Percentiles rank a stretch among this genome's conserved stretches.
Evolutionary conservation across 1,140 invertebrate genomes (phyloP).

Genomic region (Plodia interpunctella): DNA sequence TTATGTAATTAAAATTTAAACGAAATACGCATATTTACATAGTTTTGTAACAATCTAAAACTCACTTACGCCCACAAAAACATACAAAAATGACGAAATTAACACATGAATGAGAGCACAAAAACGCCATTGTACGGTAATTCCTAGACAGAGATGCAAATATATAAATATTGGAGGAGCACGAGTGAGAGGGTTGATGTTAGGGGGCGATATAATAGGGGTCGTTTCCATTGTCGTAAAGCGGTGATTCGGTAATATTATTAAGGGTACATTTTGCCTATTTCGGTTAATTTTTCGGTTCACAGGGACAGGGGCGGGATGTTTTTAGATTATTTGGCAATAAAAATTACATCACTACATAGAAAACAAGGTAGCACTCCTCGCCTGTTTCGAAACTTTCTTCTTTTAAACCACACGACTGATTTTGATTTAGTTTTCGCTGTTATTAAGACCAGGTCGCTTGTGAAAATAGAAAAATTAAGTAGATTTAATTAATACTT

Average conservation of each 20-base stretch:
- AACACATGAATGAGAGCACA: not conserved
- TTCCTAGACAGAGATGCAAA: constrained; percentile 14
- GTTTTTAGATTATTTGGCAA: not conserved
- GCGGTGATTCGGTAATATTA: constrained; percentile 31
- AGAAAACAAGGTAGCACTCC: too few relatives aligned
- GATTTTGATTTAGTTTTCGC: too few relatives aligned
- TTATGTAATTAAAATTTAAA: too few relatives aligned
- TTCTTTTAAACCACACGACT: too few relatives aligned
- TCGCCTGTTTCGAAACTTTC: too few relatives aligned
- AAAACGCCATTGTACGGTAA: constrained; percentile 6
- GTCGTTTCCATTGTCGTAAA: constrained; percentile 28
- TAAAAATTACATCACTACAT: too few relatives aligned
- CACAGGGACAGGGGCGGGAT: not conserved
- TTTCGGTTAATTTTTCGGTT: constrained; percentile 13
- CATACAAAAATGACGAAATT: constrained; percentile 1
- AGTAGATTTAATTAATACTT: too few relatives aligned
- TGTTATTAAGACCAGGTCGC: too few relatives aligned
- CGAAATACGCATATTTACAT: too few relatives aligned
- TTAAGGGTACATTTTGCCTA: constrained; percentile 9
- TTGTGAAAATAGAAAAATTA: too few relatives aligned
- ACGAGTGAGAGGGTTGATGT: constrained; percentile 9
- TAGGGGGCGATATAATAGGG: constrained; percentile 25
- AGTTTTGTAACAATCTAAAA: too few relatives aligned
- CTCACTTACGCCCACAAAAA: not conserved
- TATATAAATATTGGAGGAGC: constrained; percentile 3